Evolutionary conservation across 2,888 invertebrate genomes (phyloP).

Genomic region (Dicyrtoma fusca): DNA sequence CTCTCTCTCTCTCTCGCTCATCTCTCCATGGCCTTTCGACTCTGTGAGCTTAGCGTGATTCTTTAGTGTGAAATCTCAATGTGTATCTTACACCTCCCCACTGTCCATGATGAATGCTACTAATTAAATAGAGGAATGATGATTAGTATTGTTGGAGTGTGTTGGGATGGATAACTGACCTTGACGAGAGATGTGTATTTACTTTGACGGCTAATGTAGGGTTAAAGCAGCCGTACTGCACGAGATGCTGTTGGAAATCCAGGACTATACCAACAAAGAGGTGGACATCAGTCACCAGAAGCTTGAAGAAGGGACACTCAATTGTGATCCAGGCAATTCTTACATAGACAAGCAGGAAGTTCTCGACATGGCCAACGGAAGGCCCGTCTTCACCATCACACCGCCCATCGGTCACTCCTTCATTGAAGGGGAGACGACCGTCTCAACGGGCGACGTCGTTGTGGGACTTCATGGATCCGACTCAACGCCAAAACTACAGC

Average conservation of each 20-base stretch:
- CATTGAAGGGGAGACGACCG: conserved; percentile 23
- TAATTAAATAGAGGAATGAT: not conserved
- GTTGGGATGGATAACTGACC: not conserved
- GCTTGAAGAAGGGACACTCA: conserved; percentile 28
- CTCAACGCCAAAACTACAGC: conserved; percentile 49
- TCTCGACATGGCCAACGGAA: conserved; percentile 37
- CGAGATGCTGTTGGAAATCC: conserved; percentile 55
- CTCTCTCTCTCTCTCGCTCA: not conserved
- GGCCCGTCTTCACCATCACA: conserved; percentile 53
- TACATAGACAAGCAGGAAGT: conserved; percentile 26
- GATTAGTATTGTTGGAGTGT: not conserved
- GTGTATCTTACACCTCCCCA: not conserved
- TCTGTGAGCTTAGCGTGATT: conserved; percentile 6
- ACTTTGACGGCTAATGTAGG: conserved; percentile 40
- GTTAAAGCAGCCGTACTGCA: conserved; percentile 52
- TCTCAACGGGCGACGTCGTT: conserved; percentile 45
- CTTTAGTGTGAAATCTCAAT: not conserved
- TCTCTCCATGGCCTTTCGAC: no score
- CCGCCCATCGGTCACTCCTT: conserved; percentile 42
- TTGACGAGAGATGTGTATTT: not conserved
- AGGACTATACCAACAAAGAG: conserved; percentile 52
- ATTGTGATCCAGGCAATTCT: conserved; percentile 30
- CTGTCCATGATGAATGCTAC: no score
- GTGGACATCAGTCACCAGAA: conserved; percentile 43
- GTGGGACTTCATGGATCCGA: conserved; percentile 53